Evolutionary conservation across 2,888 invertebrate genomes (phyloP).

Genomic region (Trilocha varians): DNA sequence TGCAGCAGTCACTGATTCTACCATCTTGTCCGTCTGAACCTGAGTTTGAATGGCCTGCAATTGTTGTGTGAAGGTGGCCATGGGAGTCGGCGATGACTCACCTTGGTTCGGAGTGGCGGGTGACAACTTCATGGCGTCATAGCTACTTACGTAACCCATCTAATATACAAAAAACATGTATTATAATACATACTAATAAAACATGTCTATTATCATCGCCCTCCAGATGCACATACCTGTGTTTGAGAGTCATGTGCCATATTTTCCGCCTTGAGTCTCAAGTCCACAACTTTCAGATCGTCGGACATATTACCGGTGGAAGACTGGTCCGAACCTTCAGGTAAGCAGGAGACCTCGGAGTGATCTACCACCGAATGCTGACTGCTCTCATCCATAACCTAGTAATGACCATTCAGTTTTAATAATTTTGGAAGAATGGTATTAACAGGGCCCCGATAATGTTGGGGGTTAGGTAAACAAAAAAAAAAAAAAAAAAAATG

Average conservation of each 20-base stretch:
- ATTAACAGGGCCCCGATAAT: too few species aligned
- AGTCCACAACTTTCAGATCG: conserved; percentile 76
- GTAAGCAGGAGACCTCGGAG: conserved; percentile 39
- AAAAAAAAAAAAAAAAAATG: too few species aligned
- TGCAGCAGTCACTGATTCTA: conserved; percentile 65
- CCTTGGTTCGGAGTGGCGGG: conserved; percentile 45
- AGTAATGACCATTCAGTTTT: conserved; percentile 27
- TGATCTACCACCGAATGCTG: conserved; percentile 73
- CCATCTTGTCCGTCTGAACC: conserved; percentile 69
- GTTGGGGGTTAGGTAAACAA: too few species aligned
- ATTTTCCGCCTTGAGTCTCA: conserved; percentile 78
- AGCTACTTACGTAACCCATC: conserved; percentile 49
- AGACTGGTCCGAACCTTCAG: conserved; percentile 30
- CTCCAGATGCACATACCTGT: conserved; percentile 30
- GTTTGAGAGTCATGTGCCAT: conserved; percentile 36
- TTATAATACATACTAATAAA: too few species aligned
- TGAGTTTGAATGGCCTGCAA: conserved; percentile 65
- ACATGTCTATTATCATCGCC: too few species aligned
- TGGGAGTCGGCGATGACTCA: conserved; percentile 50
- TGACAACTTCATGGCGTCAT: conserved; percentile 72
- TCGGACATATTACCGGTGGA: conserved; percentile 27
- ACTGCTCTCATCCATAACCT: conserved; percentile 81
- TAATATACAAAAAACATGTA: conserved; percentile 12
- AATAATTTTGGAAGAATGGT: too few species aligned
- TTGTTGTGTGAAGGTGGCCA: conserved; percentile 58